Evolutionary conservation across 2,797 vertebrate genomes (phyloP), one percentile per base, ranked within the genome.

Genomic region (Peromyscus nudipes): DNA sequence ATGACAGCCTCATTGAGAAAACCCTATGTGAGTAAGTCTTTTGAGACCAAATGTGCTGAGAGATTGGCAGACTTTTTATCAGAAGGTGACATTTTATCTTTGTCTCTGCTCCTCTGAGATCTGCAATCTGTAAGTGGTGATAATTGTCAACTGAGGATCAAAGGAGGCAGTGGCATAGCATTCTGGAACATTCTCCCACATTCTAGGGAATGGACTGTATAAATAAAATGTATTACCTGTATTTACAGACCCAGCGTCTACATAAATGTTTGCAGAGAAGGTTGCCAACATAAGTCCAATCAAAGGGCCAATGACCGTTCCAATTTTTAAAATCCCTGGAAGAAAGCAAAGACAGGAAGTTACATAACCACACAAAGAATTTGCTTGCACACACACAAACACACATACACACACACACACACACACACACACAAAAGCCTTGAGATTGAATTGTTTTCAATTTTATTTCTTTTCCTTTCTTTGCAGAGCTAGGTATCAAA

Each of bases 251-350:
- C 99, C 99, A 89, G 99, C 89, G 98, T 99, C 99, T 90, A 99
- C 99, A 29, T 99, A 99, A 94, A 99, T 86, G 92, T 99, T 99
- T 88, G 99, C 99, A 95, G 99, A 99, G 92, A 98, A 99, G 5
- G 99, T 99, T 1, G 99, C 99, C 95, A 99, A 94, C 97, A 99
- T 98, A 90, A 99, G 99, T 21, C 99, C 99, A 96, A 99, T 98
- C 98, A 99, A 43, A 0, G 99, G 99, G 6, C 99, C 99, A 19
- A 99, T 34, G 95, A 99, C 99, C 27, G 98, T 99, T 82, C 99
- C 98, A 67, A 99, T 99, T 98, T 99, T 99, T 87, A 99, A 98
- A 93, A 98, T 99, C 29, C 99, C 99, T 99, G 93, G 81, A 97
- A 97, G 75, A 83, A 92, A 60, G 69, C 17, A 11, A 67, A 77